Evolutionary conservation across 1,140 invertebrate species (phyloP).

Genomic region (Saccostrea glomerata): DNA sequence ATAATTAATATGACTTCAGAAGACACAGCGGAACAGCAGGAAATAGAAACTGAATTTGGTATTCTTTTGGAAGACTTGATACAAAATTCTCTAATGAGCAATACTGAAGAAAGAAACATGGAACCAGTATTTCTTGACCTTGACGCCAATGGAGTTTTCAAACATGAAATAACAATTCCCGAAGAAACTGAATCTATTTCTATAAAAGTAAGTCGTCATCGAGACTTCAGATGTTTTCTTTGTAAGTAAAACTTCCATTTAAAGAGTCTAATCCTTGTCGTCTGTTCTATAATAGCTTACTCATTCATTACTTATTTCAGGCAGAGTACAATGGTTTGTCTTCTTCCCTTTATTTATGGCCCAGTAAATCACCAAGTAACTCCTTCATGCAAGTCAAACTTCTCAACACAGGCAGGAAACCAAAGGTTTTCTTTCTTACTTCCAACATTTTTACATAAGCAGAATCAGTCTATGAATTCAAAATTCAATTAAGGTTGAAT

Average conservation of each 20-base stretch:
- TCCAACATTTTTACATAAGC: too few species aligned
- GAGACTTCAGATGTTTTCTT: not conserved
- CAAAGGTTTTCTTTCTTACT: constrained; percentile 42
- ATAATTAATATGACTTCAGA: too few species aligned
- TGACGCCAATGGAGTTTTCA: constrained; percentile 57
- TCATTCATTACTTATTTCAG: constrained; percentile 32
- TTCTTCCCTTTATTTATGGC: constrained; percentile 40
- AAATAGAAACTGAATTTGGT: not conserved
- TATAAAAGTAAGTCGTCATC: constrained; percentile 49
- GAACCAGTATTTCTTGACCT: constrained; percentile 46
- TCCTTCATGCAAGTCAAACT: constrained; percentile 66
- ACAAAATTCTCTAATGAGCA: not conserved
- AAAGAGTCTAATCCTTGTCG: not conserved
- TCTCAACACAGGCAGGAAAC: constrained; percentile 42
- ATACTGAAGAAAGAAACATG: not conserved
- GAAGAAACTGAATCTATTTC: constrained; percentile 44
- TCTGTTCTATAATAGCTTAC: too few species aligned
- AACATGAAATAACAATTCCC: constrained; percentile 58
- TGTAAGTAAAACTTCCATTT: not conserved
- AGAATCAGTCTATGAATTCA: too few species aligned
- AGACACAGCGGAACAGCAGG: not conserved
- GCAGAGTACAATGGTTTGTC: constrained; percentile 48
- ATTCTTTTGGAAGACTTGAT: not conserved
- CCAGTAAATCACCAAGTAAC: constrained; percentile 66
- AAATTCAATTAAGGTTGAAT: too few species aligned